These are phyloP conservation scores for Tachina fera DNA, from an alignment of 2,888 invertebrate species.

Conservation along the genomic window DNA sequence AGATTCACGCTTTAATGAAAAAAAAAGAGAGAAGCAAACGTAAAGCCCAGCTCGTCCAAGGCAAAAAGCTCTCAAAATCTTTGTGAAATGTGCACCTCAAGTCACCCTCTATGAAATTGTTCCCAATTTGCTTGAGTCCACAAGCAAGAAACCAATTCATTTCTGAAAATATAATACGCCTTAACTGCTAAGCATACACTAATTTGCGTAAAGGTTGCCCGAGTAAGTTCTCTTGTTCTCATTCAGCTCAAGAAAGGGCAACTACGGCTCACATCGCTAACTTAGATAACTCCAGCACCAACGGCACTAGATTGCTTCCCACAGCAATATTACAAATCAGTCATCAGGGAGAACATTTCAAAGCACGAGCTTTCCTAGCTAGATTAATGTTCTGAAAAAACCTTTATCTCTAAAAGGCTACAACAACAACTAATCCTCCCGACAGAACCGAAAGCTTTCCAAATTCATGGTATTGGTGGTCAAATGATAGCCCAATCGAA, in stretches of 20 bases:
- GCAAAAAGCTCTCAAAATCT: not conserved
- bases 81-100: not conserved
- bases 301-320: too few relatives aligned
- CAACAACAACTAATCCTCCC: not conserved
- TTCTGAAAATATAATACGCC: not conserved
- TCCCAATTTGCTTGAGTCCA: not conserved
- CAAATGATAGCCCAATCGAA: not conserved
- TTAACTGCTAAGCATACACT: not conserved
- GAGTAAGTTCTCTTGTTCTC: not conserved
- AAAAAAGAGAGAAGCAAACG: not conserved
- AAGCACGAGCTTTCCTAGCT: too few relatives aligned
- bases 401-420: not conserved
- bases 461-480: not conserved
- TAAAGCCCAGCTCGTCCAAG: not conserved
- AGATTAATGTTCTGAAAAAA: not conserved
- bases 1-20: not conserved
- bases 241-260: not conserved
- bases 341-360: too few relatives aligned
- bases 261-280: not conserved
- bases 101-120: not conserved
- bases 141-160: not conserved
- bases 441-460: not conserved
- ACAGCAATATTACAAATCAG: too few relatives aligned
- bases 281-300: too few relatives aligned
- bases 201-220: not conserved